Percentiles rank a stretch among this genome's conserved stretches.
phyloP scores from a whole-genome alignment of 2,797 vertebrate genomes.

The Eremophila alpestris region DNA sequence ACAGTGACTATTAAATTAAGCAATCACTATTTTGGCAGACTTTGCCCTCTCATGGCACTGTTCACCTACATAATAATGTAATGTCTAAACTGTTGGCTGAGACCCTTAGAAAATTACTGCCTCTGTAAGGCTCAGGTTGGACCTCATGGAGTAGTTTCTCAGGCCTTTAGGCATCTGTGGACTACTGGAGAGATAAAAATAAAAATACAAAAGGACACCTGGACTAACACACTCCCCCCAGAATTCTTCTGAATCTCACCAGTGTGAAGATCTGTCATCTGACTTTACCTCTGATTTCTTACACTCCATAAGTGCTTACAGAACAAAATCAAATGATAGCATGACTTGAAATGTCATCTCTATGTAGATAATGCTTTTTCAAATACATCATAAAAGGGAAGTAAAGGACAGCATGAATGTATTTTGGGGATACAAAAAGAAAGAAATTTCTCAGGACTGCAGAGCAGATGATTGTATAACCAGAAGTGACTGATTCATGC shows the following conservation, averaged over 20 bases:
- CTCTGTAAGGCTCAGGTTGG: not conserved
- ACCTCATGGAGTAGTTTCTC: not conserved
- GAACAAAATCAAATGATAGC: not conserved
- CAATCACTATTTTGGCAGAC: not conserved
- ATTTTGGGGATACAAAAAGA: not conserved
- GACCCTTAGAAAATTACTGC: not conserved
- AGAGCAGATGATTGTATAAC: slow-evolving; percentile 25
- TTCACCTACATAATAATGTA: not conserved
- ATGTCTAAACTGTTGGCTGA: not conserved
- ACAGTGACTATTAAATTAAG: not conserved
- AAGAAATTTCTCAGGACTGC: not conserved
- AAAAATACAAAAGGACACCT: not conserved
- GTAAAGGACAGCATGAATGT: not conserved
- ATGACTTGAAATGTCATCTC: not conserved
- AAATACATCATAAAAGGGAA: not conserved
- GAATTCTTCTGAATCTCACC: not conserved
- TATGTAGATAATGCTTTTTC: not conserved
- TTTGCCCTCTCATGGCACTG: not conserved
- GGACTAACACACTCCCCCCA: rapidly evolving
- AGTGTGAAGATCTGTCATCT: not conserved
- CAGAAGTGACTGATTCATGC: not conserved
- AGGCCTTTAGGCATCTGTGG: not conserved
- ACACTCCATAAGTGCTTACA: not conserved
- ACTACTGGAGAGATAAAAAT: not conserved
- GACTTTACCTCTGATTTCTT: not conserved